Conservation (phyloP, 2,888 invertebrate species). For the Agrotis exclamationis region DNA sequence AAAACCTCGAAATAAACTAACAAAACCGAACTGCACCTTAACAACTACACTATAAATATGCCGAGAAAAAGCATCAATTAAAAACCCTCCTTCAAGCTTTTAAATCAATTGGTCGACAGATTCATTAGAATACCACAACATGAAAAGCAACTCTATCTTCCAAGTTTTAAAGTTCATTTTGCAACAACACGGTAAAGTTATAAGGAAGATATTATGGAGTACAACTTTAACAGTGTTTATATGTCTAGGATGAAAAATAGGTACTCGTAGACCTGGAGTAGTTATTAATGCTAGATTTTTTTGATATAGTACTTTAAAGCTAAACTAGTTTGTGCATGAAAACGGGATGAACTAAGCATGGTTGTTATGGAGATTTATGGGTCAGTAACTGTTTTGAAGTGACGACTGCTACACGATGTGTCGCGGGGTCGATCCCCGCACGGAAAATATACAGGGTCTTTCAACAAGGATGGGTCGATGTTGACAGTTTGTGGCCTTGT, state of each 20-base stretch:
- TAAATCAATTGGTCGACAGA: slow-evolving; percentile 72
- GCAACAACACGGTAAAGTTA: slow-evolving; percentile 13
- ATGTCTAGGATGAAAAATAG: slow-evolving; percentile 56
- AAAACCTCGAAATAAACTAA: background rate
- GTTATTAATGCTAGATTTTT: slow-evolving; percentile 57
- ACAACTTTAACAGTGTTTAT: slow-evolving; percentile 59
- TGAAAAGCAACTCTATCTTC: slow-evolving; percentile 11
- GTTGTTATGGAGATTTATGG: background rate
- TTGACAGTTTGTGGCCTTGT: too few relatives aligned
- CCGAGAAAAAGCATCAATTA: slow-evolving; percentile 85
- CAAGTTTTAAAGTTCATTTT: background rate
- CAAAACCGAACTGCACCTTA: slow-evolving; percentile 43
- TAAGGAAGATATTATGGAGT: slow-evolving; percentile 63
- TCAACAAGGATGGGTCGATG: too few relatives aligned
- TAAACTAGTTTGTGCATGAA: slow-evolving; percentile 29
- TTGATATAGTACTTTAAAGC: slow-evolving; percentile 11
- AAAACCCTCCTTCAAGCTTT: slow-evolving; percentile 71
- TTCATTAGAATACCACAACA: slow-evolving; percentile 72
- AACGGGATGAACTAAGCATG: background rate
- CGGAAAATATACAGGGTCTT: too few relatives aligned
- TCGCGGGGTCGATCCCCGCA: too few relatives aligned
- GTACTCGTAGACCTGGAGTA: slow-evolving; percentile 24
- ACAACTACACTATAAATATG: slow-evolving; percentile 73
- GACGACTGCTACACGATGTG: too few relatives aligned
- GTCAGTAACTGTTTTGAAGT: background rate